Percentiles rank a stretch among this genome's conserved stretches.
These are phyloP conservation scores for Paramacrobiotus metropolitanus DNA, from an alignment of 1,140 invertebrate species.

Conservation along the genomic window DNA sequence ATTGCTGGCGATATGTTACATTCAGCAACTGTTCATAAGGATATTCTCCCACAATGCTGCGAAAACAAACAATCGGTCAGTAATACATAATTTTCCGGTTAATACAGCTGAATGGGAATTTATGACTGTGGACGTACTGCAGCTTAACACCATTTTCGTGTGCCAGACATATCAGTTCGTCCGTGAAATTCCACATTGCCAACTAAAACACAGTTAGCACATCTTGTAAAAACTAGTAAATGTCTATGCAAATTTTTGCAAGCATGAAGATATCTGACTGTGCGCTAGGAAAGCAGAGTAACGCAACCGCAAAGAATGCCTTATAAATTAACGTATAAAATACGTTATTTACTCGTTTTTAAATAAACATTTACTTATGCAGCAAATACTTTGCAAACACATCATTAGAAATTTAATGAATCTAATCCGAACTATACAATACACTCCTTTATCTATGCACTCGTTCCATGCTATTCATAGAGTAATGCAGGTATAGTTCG, in stretches of 20 bases:
- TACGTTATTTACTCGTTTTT: not conserved
- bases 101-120: not conserved
- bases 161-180: not conserved
- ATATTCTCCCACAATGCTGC: slow-evolving; percentile 12
- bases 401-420: too few species aligned
- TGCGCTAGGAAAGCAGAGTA: not conserved
- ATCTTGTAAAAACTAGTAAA: too few species aligned
- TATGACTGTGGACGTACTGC: not conserved
- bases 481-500: too few species aligned
- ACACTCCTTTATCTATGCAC: not conserved
- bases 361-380: too few species aligned
- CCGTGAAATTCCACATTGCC: not conserved
- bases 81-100: not conserved
- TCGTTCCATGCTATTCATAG: not conserved
- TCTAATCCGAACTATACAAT: not conserved
- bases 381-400: too few species aligned
- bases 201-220: too few species aligned
- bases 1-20: slow-evolving; percentile 13
- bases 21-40: slow-evolving; percentile 15
- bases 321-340: not conserved
- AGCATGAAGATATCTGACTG: not conserved
- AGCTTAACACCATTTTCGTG: not conserved
- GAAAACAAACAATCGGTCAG: not conserved
- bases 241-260: too few species aligned
- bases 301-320: too few species aligned